Conservation (phyloP, 2,797 vertebrate species). For the Argyrosomus regius region DNA sequence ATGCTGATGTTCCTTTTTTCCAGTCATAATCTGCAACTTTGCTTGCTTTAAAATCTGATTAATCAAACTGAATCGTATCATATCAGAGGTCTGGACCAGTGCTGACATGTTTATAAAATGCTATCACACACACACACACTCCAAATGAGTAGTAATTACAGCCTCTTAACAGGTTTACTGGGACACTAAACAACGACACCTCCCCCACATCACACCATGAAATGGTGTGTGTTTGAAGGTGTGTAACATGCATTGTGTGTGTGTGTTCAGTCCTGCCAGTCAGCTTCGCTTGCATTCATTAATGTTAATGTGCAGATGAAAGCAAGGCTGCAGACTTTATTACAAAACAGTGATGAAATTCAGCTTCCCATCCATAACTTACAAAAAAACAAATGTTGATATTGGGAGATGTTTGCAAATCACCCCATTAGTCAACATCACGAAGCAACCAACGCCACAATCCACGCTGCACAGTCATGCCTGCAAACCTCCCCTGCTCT, state of each 20-base stretch:
- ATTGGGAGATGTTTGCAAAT: too few relatives aligned
- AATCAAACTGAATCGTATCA: background rate
- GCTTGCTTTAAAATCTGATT: background rate
- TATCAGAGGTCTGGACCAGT: background rate
- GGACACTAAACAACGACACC: slow-evolving; percentile 92
- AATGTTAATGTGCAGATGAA: background rate
- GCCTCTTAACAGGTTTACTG: slow-evolving; percentile 93
- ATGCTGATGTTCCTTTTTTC: background rate
- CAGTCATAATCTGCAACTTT: background rate
- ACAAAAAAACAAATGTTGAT: too few relatives aligned
- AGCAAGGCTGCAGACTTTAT: background rate
- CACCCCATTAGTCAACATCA: too few relatives aligned
- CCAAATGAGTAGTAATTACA: slow-evolving; percentile 93
- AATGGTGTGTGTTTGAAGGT: background rate
- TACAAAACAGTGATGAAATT: background rate
- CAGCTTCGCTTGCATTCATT: background rate
- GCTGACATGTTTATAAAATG: background rate
- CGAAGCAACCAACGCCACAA: too few relatives aligned
- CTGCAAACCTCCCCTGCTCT: too few relatives aligned
- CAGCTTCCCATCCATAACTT: background rate
- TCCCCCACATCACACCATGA: slow-evolving; percentile 18
- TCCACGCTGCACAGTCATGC: too few relatives aligned
- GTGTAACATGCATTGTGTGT: slow-evolving; percentile 13
- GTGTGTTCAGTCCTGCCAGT: background rate
- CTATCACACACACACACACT: background rate